Evolutionary conservation across 2,113 vertebrate species (phyloP).

Genomic region (Chionomys nivalis): DNA sequence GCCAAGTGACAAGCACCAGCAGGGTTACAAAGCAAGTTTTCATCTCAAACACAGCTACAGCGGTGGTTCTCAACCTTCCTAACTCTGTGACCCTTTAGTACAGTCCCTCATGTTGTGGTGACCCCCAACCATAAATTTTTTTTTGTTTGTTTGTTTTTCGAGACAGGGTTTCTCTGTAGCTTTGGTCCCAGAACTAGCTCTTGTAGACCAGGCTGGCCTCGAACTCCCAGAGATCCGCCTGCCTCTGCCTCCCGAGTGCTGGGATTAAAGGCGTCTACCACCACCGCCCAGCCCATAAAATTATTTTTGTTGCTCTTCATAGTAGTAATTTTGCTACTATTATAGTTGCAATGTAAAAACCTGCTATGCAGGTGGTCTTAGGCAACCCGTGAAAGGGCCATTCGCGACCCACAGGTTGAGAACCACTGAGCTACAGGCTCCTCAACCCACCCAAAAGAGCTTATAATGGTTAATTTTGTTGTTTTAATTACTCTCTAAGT

Average conservation of each 20-base stretch:
- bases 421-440: neutral
- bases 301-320: neutral
- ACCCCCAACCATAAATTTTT: neutral
- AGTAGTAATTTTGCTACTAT: neutral
- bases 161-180: no score
- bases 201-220: no score
- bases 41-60: neutral
- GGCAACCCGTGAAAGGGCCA: neutral
- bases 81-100: neutral
- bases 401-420: neutral
- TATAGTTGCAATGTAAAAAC: neutral
- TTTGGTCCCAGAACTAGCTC: no score
- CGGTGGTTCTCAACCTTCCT: neutral
- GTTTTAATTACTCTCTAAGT: neutral
- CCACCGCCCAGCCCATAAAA: no score
- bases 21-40: neutral
- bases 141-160: no score
- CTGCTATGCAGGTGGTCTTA: neutral
- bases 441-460: neutral
- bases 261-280: no score
- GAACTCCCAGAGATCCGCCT: no score
- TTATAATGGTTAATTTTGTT: neutral
- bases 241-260: no score
- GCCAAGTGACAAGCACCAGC: neutral
- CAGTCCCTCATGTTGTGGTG: neutral